Percentiles rank a stretch among this genome's conserved stretches.
phyloP scores from a whole-genome alignment of 2,888 invertebrate species.

The Psococerastis gibbosa region DNA sequence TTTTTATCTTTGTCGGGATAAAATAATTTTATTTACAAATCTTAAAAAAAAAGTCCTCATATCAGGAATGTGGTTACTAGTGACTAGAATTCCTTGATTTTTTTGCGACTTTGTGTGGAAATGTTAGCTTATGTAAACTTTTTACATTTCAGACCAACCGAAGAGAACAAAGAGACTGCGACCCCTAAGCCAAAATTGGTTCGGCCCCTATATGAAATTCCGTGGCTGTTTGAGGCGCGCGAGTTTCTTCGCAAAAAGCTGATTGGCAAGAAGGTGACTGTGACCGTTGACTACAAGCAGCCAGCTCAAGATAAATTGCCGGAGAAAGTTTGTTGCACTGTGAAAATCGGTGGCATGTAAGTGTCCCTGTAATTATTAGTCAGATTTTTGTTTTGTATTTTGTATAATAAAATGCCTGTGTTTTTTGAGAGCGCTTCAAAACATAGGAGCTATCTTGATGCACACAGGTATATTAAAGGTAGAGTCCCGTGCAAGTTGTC shows the following conservation, averaged over 20 bases:
- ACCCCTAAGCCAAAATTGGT: slow-evolving; percentile 1
- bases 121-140: no score
- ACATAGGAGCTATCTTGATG: no score
- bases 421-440: neutral
- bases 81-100: no score
- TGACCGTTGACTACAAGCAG: slow-evolving; percentile 89
- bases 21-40: no score
- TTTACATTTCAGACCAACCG: no score
- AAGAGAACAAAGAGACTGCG: slow-evolving; percentile 20
- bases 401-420: neutral
- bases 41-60: no score
- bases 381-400: slow-evolving; percentile 9
- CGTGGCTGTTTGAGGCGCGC: slow-evolving; percentile 96
- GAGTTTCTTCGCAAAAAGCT: slow-evolving; percentile 92
- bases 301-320: slow-evolving; percentile 85
- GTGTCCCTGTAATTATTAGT: no score
- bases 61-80: no score
- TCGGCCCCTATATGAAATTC: slow-evolving; percentile 88
- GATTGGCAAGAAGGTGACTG: slow-evolving; percentile 84
- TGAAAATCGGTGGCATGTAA: slow-evolving; percentile 60
- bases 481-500: no score
- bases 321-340: slow-evolving; percentile 90
- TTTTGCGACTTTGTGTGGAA: no score
- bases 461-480: no score
- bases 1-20: no score